Evolutionary conservation across 2,888 invertebrate genomes (phyloP), one percentile per base, ranked within the genome.

Genomic region (Stenurella melanura): DNA sequence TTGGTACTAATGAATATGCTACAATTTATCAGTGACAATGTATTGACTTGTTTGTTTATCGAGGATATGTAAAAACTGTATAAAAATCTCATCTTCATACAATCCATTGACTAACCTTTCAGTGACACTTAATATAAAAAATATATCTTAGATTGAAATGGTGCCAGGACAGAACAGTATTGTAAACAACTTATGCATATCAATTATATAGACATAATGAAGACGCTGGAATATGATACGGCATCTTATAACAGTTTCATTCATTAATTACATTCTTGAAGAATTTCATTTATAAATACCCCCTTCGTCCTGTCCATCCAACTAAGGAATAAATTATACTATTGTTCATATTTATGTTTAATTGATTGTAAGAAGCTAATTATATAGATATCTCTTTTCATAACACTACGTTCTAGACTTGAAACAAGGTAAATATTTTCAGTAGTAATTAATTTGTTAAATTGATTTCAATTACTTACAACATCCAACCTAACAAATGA

Each of bases 391-490:
- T n/a, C 5, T 34, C 38, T 19, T 18, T 42, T 64, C 11, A 61
- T 5, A 1, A 12, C 34, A 34, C 7, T 64, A 42, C 7, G 38
- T 64, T 34, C 64, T 19, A 64, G 15, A 9, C 38, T 34, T 38
- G 30, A 30, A 58, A 6, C 6, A 38, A 56, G 12, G 19, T 38
- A 34, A 58, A 69, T 38, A 69, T 67, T 67, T 54, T 54, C 21
- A 10, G 54, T n/a, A 58, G 69, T 70, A 58, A 70, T 69, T 69
- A 69, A 58, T 58, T 69, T 57, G 57, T 30, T 68, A 58, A 69
- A 56, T 69, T 57, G 6, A 69, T 34, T 69, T n/a, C 17, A 3
- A 57, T 63, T 17, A 63, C 18, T n/a, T 38, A 19, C 58, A 26
- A 26, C 21, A 26, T 26, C 21, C 4, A 26, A 3, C 21, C 19